These are phyloP conservation scores for Drosophila mojavensis DNA, from an alignment of 1,140 invertebrate species.

Conservation along the genomic window DNA sequence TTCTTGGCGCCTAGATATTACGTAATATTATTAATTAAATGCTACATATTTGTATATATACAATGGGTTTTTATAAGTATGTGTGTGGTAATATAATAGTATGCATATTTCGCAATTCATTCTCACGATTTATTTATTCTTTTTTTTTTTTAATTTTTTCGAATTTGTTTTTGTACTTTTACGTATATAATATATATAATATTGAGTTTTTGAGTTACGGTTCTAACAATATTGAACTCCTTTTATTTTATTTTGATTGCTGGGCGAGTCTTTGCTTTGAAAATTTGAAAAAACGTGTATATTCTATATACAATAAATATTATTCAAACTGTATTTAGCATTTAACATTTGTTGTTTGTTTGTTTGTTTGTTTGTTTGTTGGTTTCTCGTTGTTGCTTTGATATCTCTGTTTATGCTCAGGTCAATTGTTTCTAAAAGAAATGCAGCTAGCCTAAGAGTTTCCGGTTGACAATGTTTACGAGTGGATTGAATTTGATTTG, in stretches of 20 bases:
- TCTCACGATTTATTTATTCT: constrained; percentile 19
- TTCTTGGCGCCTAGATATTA: constrained; percentile 23
- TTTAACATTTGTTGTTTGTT: not conserved
- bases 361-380: not conserved
- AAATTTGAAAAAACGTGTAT: constrained; percentile 10
- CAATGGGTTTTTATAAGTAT: constrained; percentile 44
- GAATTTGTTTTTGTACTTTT: constrained; percentile 49
- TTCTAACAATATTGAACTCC: constrained; percentile 32
- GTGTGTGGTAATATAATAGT: constrained; percentile 27
- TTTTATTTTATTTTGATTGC: constrained; percentile 41
- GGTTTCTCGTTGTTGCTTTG: constrained; percentile 8
- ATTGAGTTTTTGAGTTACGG: constrained; percentile 44
- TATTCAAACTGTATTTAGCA: not conserved
- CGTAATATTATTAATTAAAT: constrained; percentile 34
- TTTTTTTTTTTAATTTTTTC: constrained; percentile 15
- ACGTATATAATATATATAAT: constrained; percentile 36
- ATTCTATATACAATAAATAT: constrained; percentile 1
- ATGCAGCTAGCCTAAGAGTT: constrained; percentile 13
- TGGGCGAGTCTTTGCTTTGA: constrained; percentile 32
- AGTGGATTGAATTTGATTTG: constrained; percentile 23
- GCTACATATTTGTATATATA: constrained; percentile 42
- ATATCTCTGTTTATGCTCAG: constrained; percentile 13
- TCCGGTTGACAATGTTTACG: constrained; percentile 40
- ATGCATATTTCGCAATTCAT: constrained; percentile 25
- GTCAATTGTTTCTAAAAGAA: constrained; percentile 26